These are phyloP conservation scores for Enteromius mattozi DNA, from an alignment of 2,797 vertebrate species.

Conservation along the genomic window DNA sequence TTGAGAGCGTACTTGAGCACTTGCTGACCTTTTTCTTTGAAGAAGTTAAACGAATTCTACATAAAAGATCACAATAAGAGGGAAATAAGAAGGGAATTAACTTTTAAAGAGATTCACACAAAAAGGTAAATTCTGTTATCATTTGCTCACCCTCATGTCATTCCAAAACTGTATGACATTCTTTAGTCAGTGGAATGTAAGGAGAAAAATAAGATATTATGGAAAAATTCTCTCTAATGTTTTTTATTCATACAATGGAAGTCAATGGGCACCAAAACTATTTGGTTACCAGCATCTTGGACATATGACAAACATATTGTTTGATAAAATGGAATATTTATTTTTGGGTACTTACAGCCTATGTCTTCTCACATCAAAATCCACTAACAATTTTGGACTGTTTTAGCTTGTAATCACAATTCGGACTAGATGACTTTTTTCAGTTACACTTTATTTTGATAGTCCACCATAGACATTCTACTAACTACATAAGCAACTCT, in stretches of 20 bases:
- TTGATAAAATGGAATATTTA: neutral
- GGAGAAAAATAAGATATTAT: neutral
- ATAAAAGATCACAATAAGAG: slow-evolving; percentile 6
- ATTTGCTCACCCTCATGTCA: neutral
- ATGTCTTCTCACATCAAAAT: neutral
- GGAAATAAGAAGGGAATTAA: neutral
- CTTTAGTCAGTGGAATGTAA: neutral
- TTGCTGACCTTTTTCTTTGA: slow-evolving; percentile 26
- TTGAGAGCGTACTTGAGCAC: neutral
- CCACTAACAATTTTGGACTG: neutral
- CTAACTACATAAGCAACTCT: too few species aligned
- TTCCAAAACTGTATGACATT: neutral
- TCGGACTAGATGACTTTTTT: neutral
- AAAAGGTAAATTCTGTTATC: neutral
- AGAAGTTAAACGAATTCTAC: slow-evolving; percentile 3
- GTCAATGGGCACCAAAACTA: neutral
- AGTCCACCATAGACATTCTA: too few species aligned
- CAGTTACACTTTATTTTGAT: neutral
- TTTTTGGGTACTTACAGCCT: neutral
- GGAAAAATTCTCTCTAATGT: neutral
- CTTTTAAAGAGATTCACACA: neutral
- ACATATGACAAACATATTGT: neutral
- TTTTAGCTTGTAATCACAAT: neutral
- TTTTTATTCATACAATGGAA: neutral
- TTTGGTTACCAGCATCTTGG: neutral